phyloP scores from a whole-genome alignment of 2,113 vertebrate species.

The Lepus europaeus region DNA sequence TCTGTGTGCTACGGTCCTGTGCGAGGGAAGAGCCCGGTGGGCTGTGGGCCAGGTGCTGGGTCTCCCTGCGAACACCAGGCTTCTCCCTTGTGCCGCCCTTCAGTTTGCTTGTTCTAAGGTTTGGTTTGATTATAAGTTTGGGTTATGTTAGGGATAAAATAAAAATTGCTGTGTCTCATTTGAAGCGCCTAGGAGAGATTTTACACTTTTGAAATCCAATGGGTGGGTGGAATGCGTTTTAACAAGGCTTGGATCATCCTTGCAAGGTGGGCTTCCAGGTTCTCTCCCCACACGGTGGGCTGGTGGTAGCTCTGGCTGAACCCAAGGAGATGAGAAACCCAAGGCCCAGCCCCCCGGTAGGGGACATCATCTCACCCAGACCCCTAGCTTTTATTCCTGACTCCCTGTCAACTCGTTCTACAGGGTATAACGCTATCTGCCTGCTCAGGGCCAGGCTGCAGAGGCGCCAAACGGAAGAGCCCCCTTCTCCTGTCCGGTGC shows the following conservation, averaged over 20 bases:
- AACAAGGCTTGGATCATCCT: background rate
- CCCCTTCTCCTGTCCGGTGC: no score
- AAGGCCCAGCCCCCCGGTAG: background rate
- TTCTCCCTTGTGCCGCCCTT: background rate
- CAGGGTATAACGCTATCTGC: background rate
- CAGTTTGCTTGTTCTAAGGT: background rate
- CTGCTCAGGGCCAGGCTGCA: background rate
- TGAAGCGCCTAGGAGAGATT: background rate
- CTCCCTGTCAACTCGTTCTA: background rate
- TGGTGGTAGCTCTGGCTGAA: background rate
- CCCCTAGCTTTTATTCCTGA: no score
- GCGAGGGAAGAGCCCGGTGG: background rate
- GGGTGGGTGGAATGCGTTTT: background rate
- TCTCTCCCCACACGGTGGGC: background rate
- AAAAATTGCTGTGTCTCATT: background rate
- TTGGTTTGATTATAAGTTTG: background rate
- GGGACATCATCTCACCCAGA: background rate
- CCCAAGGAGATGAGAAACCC: background rate
- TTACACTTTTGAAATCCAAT: background rate
- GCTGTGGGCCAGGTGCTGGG: background rate
- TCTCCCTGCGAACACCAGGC: background rate
- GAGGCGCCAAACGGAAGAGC: accelerated
- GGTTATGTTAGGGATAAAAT: background rate
- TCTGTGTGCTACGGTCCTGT: background rate
- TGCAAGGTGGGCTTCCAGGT: background rate